These are phyloP conservation scores for Xanthia icteritia DNA, from an alignment of 2,888 invertebrate species.

Conservation along the genomic window DNA sequence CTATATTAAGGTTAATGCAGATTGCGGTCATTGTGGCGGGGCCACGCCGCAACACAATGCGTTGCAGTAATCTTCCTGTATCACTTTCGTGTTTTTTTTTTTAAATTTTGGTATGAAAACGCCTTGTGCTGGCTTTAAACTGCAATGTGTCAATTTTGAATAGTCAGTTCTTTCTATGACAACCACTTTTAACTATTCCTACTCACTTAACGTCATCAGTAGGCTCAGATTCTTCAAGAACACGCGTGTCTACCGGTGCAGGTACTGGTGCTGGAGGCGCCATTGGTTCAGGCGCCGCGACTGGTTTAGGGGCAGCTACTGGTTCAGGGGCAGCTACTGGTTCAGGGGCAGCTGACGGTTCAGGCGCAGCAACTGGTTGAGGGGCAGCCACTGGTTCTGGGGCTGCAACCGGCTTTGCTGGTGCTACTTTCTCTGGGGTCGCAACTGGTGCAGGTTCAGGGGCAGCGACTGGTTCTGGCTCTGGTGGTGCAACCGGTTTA, in stretches of 20 bases:
- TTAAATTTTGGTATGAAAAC: background rate
- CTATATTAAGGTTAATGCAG: background rate
- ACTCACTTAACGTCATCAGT: constrained; percentile 27
- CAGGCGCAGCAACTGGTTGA: constrained; percentile 9
- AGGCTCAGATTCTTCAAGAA: background rate
- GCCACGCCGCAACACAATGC: background rate
- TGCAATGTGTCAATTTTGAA: background rate
- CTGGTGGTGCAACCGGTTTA: background rate
- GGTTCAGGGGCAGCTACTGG: constrained; percentile 11
- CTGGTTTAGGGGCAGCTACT: background rate
- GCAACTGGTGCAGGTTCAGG: constrained; percentile 4
- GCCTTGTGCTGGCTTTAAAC: background rate
- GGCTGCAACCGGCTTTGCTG: background rate
- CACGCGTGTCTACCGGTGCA: constrained; percentile 21
- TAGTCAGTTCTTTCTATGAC: background rate
- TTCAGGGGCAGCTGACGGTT: constrained; percentile 6
- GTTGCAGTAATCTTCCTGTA: background rate
- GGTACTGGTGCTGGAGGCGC: constrained; percentile 32
- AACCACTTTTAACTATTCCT: background rate
- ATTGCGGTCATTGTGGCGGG: background rate
- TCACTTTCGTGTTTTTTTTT: background rate
- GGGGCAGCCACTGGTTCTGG: constrained; percentile 34
- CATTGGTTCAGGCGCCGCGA: constrained; percentile 6
- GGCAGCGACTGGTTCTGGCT: background rate
- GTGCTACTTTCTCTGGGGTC: constrained; percentile 8